Evolutionary conservation across 30 jellyfish, hydroid and myxozoan species (phyloP).

Genomic region (Phacellophora camtschatica): DNA sequence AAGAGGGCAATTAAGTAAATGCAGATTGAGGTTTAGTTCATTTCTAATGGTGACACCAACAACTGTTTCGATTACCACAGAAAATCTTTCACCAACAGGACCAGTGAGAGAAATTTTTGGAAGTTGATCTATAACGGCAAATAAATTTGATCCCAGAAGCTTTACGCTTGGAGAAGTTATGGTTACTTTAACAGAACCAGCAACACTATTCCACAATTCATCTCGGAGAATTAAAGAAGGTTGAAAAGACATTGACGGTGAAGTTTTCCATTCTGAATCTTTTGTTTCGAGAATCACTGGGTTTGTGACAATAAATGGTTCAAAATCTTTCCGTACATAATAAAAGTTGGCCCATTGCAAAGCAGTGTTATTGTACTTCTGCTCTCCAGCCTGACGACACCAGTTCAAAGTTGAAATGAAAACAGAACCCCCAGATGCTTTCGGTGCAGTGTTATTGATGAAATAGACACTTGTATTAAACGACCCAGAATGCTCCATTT

Average conservation of each 20-base stretch:
- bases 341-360: slow-evolving; percentile 32
- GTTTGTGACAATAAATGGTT: slow-evolving; percentile 55
- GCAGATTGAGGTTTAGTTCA: background rate
- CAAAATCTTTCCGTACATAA: background rate
- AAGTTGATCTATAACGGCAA: slow-evolving; percentile 40
- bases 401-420: slow-evolving; percentile 63
- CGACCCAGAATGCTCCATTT: slow-evolving; percentile 1
- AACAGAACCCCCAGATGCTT: slow-evolving; percentile 56
- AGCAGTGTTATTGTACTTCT: slow-evolving; percentile 37
- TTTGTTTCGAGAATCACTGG: slow-evolving; percentile 35
- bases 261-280: slow-evolving; percentile 35
- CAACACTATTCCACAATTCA: slow-evolving; percentile 40
- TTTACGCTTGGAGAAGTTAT: slow-evolving; percentile 1
- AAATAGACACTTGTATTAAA: slow-evolving; percentile 48
- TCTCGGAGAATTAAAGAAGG: slow-evolving; percentile 55
- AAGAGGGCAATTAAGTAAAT: slow-evolving; percentile 41
- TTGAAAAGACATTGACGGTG: slow-evolving; percentile 43
- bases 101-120: slow-evolving; percentile 54
- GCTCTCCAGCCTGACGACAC: slow-evolving; percentile 71
- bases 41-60: slow-evolving; percentile 48
- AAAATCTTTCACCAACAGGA: background rate
- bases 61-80: slow-evolving; percentile 36
- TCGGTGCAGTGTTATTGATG: slow-evolving; percentile 59
- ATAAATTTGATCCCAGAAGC: slow-evolving; percentile 35
- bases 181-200: slow-evolving; percentile 44